Evolutionary conservation across 2,888 invertebrate species (phyloP).

Genomic region (Caenorhabditis imperialis): DNA sequence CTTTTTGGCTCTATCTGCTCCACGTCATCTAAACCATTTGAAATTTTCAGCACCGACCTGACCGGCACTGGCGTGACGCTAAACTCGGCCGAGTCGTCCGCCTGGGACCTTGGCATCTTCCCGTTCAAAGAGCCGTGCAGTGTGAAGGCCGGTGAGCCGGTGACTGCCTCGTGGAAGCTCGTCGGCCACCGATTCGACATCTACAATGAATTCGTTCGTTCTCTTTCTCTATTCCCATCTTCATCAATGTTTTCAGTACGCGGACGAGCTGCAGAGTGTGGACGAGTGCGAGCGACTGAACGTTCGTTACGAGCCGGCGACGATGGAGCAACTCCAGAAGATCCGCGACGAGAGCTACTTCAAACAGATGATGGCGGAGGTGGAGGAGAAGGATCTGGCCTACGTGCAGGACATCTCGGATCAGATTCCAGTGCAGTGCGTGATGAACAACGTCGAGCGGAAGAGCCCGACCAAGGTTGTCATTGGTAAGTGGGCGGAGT

Average conservation of each 20-base stretch:
- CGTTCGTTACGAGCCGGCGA: constrained; percentile 15
- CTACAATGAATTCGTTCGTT: constrained; percentile 19
- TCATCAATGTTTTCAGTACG: constrained; percentile 20
- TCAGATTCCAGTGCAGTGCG: constrained; percentile 11
- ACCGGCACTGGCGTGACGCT: constrained; percentile 7
- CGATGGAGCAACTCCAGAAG: constrained; percentile 25
- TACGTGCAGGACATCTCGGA: constrained; percentile 8
- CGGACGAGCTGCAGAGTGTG: constrained; percentile 7
- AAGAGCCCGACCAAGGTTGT: not conserved
- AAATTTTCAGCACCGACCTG: constrained; percentile 34
- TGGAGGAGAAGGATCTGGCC: not conserved
- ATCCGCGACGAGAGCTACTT: constrained; percentile 37
- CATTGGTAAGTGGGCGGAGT: constrained; percentile 17
- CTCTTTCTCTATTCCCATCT: no score
- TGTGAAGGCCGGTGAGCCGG: constrained; percentile 6
- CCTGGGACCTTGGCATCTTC: constrained; percentile 61
- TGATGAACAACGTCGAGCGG: not conserved
- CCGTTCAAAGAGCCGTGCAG: constrained; percentile 46
- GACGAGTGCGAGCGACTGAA: constrained; percentile 4
- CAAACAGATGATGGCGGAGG: constrained; percentile 33
- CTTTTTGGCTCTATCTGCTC: no score
- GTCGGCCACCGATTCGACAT: constrained; percentile 23
- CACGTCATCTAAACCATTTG: no score
- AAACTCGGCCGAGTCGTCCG: constrained; percentile 15
- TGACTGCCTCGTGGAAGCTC: constrained; percentile 6